Percentiles rank a stretch among this genome's conserved stretches.
Conservation (phyloP, 2,888 invertebrate genomes). For the Pantelozetes paolii region DNA sequence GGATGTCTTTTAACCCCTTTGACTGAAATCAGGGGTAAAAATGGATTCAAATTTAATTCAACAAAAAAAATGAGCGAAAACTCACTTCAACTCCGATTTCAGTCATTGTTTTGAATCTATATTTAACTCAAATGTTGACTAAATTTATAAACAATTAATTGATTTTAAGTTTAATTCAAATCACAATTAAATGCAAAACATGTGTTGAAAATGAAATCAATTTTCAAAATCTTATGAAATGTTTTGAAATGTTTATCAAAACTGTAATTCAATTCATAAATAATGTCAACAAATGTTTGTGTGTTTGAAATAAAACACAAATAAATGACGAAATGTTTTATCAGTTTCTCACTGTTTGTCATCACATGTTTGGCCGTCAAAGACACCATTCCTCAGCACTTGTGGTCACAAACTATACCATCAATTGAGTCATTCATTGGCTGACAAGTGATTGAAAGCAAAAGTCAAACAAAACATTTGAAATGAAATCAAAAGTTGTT, state of each 20-base stretch:
- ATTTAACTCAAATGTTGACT: too few relatives aligned
- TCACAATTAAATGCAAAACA: neutral
- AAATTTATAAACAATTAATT: neutral
- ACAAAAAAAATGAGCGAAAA: neutral
- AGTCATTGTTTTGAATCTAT: neutral
- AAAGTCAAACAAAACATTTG: neutral
- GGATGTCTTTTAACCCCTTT: conserved; percentile 17
- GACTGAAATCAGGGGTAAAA: neutral
- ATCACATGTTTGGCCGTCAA: neutral
- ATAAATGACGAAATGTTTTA: conserved; percentile 9
- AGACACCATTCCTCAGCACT: too few relatives aligned
- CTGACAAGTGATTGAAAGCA: neutral
- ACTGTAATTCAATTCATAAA: neutral
- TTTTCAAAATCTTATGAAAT: conserved; percentile 28
- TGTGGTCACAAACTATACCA: too few relatives aligned
- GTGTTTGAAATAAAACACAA: neutral
- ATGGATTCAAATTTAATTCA: neutral
- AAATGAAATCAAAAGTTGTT: neutral
- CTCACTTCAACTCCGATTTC: neutral
- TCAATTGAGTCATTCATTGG: neutral
- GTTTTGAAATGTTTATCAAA: neutral
- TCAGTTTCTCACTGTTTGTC: neutral
- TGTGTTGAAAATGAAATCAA: neutral
- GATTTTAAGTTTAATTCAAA: neutral
- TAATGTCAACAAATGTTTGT: neutral